These are phyloP conservation scores for Camponotus pennsylvanicus DNA, from an alignment of 1,140 invertebrate species.

Conservation along the genomic window DNA sequence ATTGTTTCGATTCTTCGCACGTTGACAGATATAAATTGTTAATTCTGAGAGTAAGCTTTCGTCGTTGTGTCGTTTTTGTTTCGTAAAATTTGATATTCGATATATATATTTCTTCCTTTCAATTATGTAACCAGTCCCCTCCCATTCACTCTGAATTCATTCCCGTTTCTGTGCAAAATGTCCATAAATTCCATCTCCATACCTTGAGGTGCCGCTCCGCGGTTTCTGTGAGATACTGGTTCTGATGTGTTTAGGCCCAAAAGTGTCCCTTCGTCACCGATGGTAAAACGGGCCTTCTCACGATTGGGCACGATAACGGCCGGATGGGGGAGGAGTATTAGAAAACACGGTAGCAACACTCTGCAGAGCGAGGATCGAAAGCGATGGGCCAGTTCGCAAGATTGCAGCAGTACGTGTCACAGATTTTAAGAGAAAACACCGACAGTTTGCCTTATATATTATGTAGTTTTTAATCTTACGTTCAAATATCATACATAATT, in stretches of 20 bases:
- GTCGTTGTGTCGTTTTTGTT: constrained; percentile 64
- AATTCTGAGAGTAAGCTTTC: constrained; percentile 61
- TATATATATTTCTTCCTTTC: constrained; percentile 1
- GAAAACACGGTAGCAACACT: constrained; percentile 90
- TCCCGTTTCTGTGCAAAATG: neutral
- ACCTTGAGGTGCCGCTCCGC: constrained; percentile 82
- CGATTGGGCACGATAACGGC: constrained; percentile 95
- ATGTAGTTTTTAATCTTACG: neutral
- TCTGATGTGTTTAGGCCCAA: constrained; percentile 91
- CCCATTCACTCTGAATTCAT: neutral
- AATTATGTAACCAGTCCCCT: neutral
- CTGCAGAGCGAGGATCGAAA: constrained; percentile 94
- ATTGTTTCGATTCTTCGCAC: constrained; percentile 31
- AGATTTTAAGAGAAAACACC: neutral
- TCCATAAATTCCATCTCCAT: constrained; percentile 68
- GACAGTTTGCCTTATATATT: constrained; percentile 14
- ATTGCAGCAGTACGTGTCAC: constrained; percentile 93
- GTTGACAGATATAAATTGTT: constrained; percentile 29
- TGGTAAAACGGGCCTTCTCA: constrained; percentile 96
- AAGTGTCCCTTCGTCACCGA: constrained; percentile 97
- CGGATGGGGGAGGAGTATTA: constrained; percentile 94
- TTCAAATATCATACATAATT: constrained; percentile 3
- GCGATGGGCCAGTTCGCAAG: constrained; percentile 96
- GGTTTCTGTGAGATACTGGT: constrained; percentile 86
- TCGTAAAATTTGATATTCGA: constrained; percentile 47